Percentiles rank a stretch among this genome's conserved stretches.
Conservation (phyloP, 2,888 invertebrate genomes). For the Netelia inedita region DNA sequence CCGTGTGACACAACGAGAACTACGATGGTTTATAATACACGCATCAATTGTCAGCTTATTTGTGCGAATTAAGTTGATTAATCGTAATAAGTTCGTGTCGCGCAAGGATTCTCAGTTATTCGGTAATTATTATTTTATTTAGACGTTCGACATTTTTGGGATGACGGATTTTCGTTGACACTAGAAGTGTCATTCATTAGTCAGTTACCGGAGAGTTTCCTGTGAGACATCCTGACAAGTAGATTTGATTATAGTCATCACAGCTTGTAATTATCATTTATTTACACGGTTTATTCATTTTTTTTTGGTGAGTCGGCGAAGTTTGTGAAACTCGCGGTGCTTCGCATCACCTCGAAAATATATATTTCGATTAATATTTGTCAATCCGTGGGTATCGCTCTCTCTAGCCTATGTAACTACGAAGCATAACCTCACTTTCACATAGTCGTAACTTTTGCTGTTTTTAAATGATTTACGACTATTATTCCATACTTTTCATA, state of each 20-base stretch:
- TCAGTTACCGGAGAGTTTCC: slow-evolving; percentile 54
- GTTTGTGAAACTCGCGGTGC: neutral
- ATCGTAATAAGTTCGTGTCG: slow-evolving; percentile 11
- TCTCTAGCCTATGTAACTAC: slow-evolving; percentile 40
- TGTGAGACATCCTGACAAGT: slow-evolving; percentile 60
- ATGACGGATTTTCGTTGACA: neutral
- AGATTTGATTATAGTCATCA: slow-evolving; percentile 60
- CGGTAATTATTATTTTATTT: slow-evolving; percentile 25
- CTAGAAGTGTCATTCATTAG: slow-evolving; percentile 1
- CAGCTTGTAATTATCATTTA: slow-evolving; percentile 49
- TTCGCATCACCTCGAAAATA: neutral
- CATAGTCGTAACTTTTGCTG: slow-evolving; percentile 28
- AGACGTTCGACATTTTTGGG: neutral
- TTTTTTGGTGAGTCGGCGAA: slow-evolving; percentile 34
- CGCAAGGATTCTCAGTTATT: neutral
- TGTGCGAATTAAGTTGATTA: slow-evolving; percentile 13
- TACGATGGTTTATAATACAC: slow-evolving; percentile 14
- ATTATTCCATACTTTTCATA: neutral
- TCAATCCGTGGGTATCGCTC: neutral
- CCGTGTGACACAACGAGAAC: slow-evolving; percentile 8
- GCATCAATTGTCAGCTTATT: slow-evolving; percentile 26
- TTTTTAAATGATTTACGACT: slow-evolving; percentile 19
- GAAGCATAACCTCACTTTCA: slow-evolving; percentile 68
- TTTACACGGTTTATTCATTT: slow-evolving; percentile 36
- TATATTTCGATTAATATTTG: neutral